Base-by-base conservation (phyloP, 1,140 invertebrate genomes). In the Zaprionus camerounensis region DNA sequence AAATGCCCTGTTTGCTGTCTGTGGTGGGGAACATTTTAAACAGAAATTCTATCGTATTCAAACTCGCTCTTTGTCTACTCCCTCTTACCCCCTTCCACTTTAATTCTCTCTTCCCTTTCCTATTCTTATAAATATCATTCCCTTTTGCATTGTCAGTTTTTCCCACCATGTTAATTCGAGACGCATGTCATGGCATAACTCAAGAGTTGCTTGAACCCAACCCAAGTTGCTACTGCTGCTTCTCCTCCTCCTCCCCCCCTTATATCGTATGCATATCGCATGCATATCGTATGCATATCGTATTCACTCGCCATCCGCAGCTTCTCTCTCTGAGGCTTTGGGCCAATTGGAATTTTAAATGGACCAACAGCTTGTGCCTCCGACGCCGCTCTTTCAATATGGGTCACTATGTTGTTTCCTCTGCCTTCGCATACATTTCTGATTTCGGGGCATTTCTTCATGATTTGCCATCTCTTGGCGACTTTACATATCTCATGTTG, bases 351-450 rank as follows among this genome's bases (percentile, higher is more conserved):
- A 72, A 71, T 71, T 76, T 76, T 38, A 76, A 76, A 76, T 76
- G 55, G n/a, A 46, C 46, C 22, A 64, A 55, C 41, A 44, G 44
- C 67, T 31, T 41, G 24, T 56, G 61, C 68, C 20, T 46, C 26
- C 20, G 15, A 20, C 26, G 15, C 3, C 41, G 6, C 41, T 17
- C n/a, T 3, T 0, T 46, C 34, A 46, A 69, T 63, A 28, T 69
- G 26, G 74, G 74, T 76, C 74, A 76, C 62, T 76, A 76, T 76
- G 73, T 57, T 76, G 73, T 63, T 71, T 71, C 36, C 26, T 64
- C 38, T 31, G 46, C 61, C 59, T 53, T 24, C 24, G 53, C 59
- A 41, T 59, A 57, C 28, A 49, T 70, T 38, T 70, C 22, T 31
- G 49, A 62, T 69, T 26, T 61, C 9, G 31, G 61, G 61, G 46